Percentiles rank a stretch among this genome's conserved stretches.
Conservation (phyloP, 2,113 vertebrate genomes). For the Peromyscus polionotus region DNA sequence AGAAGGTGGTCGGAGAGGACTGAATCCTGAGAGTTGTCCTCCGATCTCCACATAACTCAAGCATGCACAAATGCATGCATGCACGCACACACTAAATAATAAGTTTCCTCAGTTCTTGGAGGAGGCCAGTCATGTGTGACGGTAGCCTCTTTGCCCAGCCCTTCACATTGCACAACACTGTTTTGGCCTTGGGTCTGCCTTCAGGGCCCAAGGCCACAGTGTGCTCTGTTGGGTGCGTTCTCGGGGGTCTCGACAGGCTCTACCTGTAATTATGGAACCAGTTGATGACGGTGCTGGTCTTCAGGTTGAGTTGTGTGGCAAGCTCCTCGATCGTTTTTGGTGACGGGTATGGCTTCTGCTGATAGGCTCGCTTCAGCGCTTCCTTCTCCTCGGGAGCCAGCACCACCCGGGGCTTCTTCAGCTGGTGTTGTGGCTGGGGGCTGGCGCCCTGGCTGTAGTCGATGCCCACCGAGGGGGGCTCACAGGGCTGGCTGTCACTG, state of each 20-base stretch:
- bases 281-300: conserved; percentile 95
- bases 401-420: conserved; percentile 97
- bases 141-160: background rate
- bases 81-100: background rate
- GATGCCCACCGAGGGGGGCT: conserved; percentile 88
- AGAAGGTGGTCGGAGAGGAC: background rate
- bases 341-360: conserved; percentile 99
- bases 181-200: background rate
- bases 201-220: background rate
- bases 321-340: conserved; percentile 99
- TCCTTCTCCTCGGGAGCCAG: conserved; percentile 97
- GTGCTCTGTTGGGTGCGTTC: no score
- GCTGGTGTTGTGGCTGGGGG: conserved; percentile 94
- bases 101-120: background rate
- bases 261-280: conserved; percentile 94
- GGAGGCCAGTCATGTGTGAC: background rate
- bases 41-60: background rate
- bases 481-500: conserved; percentile 94
- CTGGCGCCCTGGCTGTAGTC: conserved; percentile 95
- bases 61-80: background rate
- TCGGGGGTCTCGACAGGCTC: rapidly evolving
- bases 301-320: conserved; percentile 98
- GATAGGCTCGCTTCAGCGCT: conserved; percentile 95
- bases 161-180: background rate
- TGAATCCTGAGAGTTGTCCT: background rate